phyloP scores from a whole-genome alignment of 2,888 invertebrate genomes.

The Itoplectis maculator region DNA sequence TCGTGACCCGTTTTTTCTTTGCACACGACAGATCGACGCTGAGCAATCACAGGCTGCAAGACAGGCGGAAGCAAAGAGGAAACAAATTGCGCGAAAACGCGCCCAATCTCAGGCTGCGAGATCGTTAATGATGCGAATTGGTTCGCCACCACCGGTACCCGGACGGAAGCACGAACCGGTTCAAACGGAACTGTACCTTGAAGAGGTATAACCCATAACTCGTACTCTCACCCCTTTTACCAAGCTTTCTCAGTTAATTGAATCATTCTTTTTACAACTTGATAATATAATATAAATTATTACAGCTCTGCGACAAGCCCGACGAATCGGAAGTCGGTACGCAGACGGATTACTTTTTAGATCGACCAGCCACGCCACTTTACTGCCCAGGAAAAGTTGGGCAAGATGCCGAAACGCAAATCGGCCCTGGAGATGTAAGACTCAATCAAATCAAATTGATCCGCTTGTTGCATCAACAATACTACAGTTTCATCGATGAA shows the following conservation, averaged over 20 bases:
- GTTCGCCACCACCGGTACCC: conserved; percentile 92
- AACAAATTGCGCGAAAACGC: conserved; percentile 91
- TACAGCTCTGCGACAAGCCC: conserved; percentile 89
- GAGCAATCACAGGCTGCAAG: conserved; percentile 86
- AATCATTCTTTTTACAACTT: neutral
- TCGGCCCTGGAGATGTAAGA: conserved; percentile 94
- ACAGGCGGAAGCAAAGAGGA: conserved; percentile 89
- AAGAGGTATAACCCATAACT: conserved; percentile 89
- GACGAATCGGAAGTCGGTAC: conserved; percentile 91
- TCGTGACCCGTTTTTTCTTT: conserved; percentile 13
- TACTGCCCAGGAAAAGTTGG: conserved; percentile 93
- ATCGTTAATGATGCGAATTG: conserved; percentile 85
- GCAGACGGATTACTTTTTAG: conserved; percentile 95
- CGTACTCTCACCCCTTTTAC: neutral
- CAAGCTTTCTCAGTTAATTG: neutral
- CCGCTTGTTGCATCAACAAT: neutral
- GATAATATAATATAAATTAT: conserved; percentile 12
- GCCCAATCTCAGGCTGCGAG: conserved; percentile 87
- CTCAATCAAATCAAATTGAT: neutral
- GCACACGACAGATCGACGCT: conserved; percentile 82
- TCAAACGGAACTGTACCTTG: conserved; percentile 95
- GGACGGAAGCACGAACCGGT: conserved; percentile 94
- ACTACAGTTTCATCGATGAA: neutral
- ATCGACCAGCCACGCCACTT: conserved; percentile 92
- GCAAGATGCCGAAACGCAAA: conserved; percentile 93